These are phyloP conservation scores for Tetranychus cinnabarinus DNA, from an alignment of 1,140 invertebrate species.

Conservation along the genomic window DNA sequence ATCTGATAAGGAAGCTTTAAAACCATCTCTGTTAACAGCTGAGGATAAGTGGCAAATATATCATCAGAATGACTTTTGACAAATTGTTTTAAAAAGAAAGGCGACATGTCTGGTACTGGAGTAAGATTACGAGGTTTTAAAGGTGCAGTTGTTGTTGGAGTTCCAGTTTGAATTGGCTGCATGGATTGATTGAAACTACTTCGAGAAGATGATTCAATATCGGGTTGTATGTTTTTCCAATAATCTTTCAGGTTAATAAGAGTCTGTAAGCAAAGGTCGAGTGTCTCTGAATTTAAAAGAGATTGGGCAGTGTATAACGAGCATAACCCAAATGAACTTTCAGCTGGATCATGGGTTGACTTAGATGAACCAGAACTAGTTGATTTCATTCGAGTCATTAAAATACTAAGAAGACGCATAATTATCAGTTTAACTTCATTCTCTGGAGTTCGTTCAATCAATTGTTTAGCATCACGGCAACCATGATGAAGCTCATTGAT, in stretches of 20 bases:
- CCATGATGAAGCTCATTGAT: constrained; percentile 53
- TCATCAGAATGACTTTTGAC: constrained; percentile 71
- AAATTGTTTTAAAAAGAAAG: constrained; percentile 79
- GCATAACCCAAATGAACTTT: not conserved
- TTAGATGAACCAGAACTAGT: not conserved
- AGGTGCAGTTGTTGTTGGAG: not conserved
- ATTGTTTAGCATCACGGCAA: constrained; percentile 19
- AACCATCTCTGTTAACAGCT: constrained; percentile 80
- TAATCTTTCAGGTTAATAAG: constrained; percentile 52
- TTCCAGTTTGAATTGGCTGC: constrained; percentile 18
- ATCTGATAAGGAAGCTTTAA: constrained; percentile 82
- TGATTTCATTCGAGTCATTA: constrained; percentile 48
- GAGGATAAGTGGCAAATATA: constrained; percentile 77
- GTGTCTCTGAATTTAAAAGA: constrained; percentile 47
- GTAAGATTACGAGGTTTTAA: constrained; percentile 13
- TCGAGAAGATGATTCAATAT: not conserved
- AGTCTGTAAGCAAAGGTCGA: constrained; percentile 54
- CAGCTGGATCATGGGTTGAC: not conserved
- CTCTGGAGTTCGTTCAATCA: constrained; percentile 31
- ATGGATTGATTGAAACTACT: constrained; percentile 11
- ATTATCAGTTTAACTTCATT: constrained; percentile 64
- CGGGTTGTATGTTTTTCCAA: constrained; percentile 38
- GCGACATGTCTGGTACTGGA: constrained; percentile 61
- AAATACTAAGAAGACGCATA: constrained; percentile 48
- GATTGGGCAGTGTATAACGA: constrained; percentile 35